These are phyloP conservation scores for Rhaphigaster nebulosa DNA, from an alignment of 2,888 invertebrate genomes.

Conservation along the genomic window DNA sequence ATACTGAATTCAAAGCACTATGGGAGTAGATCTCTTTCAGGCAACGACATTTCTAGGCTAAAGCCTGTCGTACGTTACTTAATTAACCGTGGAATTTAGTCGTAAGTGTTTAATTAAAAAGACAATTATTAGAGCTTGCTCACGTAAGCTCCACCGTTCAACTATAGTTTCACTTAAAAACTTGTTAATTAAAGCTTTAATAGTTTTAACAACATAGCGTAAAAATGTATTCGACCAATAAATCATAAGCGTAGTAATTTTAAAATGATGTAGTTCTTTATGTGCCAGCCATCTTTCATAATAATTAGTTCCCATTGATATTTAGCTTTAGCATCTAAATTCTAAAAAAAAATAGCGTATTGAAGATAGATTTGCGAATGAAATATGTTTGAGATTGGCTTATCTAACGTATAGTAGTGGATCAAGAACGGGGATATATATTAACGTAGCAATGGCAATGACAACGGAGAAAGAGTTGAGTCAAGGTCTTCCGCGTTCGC, in stretches of 20 bases:
- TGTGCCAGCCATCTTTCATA: background rate
- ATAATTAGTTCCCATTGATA: background rate
- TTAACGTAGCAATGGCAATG: background rate
- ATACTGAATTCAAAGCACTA: background rate
- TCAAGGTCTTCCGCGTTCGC: conserved; percentile 44
- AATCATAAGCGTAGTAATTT: background rate
- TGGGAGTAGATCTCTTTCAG: background rate
- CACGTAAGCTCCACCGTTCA: background rate
- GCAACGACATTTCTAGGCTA: background rate
- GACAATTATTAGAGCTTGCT: background rate
- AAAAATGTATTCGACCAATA: background rate
- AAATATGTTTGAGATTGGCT: no score
- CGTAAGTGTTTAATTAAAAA: background rate
- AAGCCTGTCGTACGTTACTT: background rate
- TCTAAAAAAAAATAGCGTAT: background rate
- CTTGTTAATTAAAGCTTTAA: background rate
- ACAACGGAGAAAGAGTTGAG: background rate
- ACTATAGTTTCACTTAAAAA: background rate
- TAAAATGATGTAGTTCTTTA: background rate
- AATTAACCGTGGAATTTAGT: background rate
- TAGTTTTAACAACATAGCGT: background rate
- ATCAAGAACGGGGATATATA: background rate
- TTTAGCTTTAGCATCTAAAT: background rate
- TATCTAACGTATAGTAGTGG: background rate
- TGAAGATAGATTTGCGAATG: background rate